These are phyloP conservation scores for Yponomeuta plumbellus DNA, from an alignment of 2,888 invertebrate species.

Conservation along the genomic window DNA sequence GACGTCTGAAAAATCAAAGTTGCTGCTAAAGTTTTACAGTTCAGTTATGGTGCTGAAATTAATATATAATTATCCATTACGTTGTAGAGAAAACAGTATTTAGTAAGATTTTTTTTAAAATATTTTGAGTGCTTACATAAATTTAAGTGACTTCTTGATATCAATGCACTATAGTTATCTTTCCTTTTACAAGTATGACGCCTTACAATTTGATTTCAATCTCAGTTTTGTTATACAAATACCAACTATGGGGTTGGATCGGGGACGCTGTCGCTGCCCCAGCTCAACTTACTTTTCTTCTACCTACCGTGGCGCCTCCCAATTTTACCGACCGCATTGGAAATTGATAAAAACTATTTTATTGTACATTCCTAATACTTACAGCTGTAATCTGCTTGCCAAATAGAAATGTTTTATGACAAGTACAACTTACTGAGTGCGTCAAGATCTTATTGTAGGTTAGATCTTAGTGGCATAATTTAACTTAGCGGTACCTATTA, in stretches of 20 bases:
- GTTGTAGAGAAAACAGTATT: not conserved
- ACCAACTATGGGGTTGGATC: no score
- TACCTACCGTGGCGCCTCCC: not conserved
- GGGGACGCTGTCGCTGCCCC: no score
- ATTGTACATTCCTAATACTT: constrained; percentile 46
- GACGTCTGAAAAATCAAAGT: not conserved
- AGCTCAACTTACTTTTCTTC: no score
- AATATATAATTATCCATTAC: not conserved
- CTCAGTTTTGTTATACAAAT: not conserved
- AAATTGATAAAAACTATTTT: constrained; percentile 13
- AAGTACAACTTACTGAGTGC: constrained; percentile 66
- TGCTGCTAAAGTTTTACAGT: not conserved
- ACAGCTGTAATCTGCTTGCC: constrained; percentile 26
- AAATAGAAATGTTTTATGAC: constrained; percentile 34
- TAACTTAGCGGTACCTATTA: constrained; percentile 22
- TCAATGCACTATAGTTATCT: not conserved
- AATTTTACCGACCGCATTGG: not conserved
- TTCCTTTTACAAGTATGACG: not conserved
- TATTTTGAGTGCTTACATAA: constrained; percentile 8
- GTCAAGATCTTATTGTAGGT: constrained; percentile 56
- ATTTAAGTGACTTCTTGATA: not conserved
- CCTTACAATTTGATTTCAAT: not conserved
- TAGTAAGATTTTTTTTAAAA: not conserved
- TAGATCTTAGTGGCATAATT: constrained; percentile 44
- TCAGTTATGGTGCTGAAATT: constrained; percentile 12